Evolutionary conservation across 2,888 invertebrate genomes (phyloP), one percentile per base, ranked within the genome.

Genomic region (Willowsia nigromaculata): DNA sequence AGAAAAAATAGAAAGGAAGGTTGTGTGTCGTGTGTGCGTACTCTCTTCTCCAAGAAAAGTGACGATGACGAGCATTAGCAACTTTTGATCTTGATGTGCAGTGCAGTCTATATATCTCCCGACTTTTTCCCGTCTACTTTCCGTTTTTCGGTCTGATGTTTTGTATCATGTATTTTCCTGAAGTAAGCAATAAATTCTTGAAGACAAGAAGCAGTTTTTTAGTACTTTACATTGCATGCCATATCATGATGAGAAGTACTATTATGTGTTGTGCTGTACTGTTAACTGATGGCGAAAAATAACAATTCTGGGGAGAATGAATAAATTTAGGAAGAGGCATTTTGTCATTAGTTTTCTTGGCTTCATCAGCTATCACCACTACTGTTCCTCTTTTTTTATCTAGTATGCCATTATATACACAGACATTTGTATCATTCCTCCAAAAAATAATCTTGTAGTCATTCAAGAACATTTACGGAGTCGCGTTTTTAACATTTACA

Each of bases 51-150:
- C 22, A 30, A 50, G 53, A 76, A 76, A 76, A 43, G n/a, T 76
- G 50, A 50, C 22, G 76, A 30, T 76, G 76, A 76, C 76, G 50
- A 53, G 47, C 76, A 76, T 76, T 76, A 76, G 53, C 76, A 76
- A 76, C 76, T 76, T 76, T 76, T 76, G 50, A 76, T 27, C 76
- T 33, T 50, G 71, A 71, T 71, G 40, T 71, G 47, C 50, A 27
- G 50, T 18, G n/a, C 71, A 62, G 2, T 33, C 13, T 27, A 30
- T n/a, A 40, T 53, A n/a, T n/a, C n/a, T 25, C 59, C 27, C 33
- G 62, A 30, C n/a, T 62, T 27, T 15, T 62, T 11, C 30, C 30
- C 62, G 62, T 40, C 37, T 37, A 9, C n/a, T 62, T 22, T 68
- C 71, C 37, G n/a, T 43, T 27, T 40, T 71, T 11, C 37, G 3